Evolutionary conservation across 2,113 vertebrate genomes (phyloP), one percentile per base, ranked within the genome.

Genomic region (Bubo bubo): DNA sequence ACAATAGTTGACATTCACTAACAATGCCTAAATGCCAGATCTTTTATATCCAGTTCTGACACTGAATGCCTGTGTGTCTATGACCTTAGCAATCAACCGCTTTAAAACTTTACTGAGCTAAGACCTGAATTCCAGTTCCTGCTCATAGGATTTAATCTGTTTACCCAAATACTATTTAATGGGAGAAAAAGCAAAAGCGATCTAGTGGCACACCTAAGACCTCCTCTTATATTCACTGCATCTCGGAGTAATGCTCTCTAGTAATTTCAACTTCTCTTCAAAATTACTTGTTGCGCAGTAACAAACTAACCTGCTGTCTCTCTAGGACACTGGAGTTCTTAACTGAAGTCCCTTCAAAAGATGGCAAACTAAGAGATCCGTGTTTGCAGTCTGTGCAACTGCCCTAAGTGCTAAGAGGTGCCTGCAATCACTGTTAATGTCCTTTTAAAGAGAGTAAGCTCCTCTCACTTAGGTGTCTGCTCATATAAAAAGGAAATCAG

Each of bases 1-100:
- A 87, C 77, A 95, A 77, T 62, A 76, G 91, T 2, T 95, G 95
- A 96, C 93, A 97, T 95, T 97, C 37, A 2, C 93, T 91, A 91
- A 94, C 80, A 93, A 87, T 81, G 56, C 37, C 84, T 47, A 95
- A 96, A 95, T 91, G 86, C 64, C 91, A 75, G 15, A 79, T 59
- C 76, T 95, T 87, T 86, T 82, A 41, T 87, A 87, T 37, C n/a
- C 37, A n/a, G 56, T 37, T 91, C 60, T 70, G 73, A 80, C 55
- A 60, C 0, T 63, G 79, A 86, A 72, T 17, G 30, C 15, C 41
- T 63, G 6, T 8, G 4, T 35, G 47, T 49, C 85, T 88, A 37
- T 1, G n/a, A 77, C 55, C 82, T 79, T 9, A 72, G 77, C 2
- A 4, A 84, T 75, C 72, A 81, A 75, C 60, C 82, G 52, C 32